Evolutionary conservation across 2,888 invertebrate genomes (phyloP).

Genomic region (Philereme transversata): DNA sequence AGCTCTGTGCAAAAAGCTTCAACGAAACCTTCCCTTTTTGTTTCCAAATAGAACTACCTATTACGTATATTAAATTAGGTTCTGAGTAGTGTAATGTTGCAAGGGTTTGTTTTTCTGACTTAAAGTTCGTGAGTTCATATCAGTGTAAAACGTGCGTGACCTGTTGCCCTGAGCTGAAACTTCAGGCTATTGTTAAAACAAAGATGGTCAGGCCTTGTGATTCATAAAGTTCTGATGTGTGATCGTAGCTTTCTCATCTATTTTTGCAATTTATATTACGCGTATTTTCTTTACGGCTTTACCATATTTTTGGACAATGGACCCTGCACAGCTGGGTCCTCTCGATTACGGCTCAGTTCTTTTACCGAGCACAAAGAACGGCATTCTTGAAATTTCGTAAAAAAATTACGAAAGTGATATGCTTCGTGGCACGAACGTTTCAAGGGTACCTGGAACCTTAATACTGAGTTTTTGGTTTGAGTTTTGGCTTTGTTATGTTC

Average conservation of each 20-base stretch:
- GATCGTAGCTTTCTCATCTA: not conserved
- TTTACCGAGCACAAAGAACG: conserved; percentile 43
- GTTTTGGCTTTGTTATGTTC: conserved; percentile 1
- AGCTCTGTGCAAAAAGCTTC: conserved; percentile 48
- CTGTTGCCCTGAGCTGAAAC: not conserved
- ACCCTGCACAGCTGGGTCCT: conserved; percentile 37
- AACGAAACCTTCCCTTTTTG: conserved; percentile 57
- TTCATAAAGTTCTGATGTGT: conserved; percentile 9
- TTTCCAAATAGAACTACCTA: conserved; percentile 53
- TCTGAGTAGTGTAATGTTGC: conserved; percentile 11
- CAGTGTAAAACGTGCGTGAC: not conserved
- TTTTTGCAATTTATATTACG: conserved; percentile 23
- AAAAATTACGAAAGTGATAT: conserved; percentile 39
- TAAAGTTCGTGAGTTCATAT: not conserved
- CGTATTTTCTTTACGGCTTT: conserved; percentile 23
- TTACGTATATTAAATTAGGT: conserved; percentile 41
- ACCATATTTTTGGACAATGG: conserved; percentile 46
- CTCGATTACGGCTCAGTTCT: conserved; percentile 46
- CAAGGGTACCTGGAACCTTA: conserved; percentile 21
- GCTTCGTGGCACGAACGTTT: conserved; percentile 28
- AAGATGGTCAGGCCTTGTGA: not conserved
- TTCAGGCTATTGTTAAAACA: not conserved
- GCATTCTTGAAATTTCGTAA: conserved; percentile 43
- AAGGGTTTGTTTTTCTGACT: conserved; percentile 2
- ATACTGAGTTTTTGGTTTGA: conserved; percentile 3